Evolutionary conservation across 2,113 vertebrate species (phyloP).

Genomic region (Henicopernis longicauda): DNA sequence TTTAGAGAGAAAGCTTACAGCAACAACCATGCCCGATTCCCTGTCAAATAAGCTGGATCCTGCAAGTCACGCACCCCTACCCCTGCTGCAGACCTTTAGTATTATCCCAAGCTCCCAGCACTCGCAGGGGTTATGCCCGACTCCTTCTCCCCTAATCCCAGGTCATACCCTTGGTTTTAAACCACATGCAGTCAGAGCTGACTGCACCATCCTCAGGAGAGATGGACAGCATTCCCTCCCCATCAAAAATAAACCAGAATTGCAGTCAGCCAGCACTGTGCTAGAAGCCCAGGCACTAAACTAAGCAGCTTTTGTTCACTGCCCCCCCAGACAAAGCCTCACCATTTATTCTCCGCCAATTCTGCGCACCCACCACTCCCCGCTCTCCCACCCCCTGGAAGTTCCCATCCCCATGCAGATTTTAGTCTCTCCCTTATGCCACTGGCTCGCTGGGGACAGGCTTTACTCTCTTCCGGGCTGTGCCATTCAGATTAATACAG

Average conservation of each 20-base stretch:
- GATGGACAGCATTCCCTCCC: neutral
- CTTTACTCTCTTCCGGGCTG: neutral
- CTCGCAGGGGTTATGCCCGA: fast-evolving
- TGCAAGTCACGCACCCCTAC: neutral
- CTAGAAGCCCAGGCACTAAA: neutral
- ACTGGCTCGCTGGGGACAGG: neutral
- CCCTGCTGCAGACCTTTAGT: neutral
- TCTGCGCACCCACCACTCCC: neutral
- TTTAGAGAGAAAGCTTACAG: neutral
- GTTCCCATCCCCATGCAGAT: neutral
- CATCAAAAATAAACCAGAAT: neutral
- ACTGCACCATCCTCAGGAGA: neutral
- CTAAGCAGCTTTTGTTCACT: conserved; percentile 20
- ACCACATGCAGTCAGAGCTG: neutral
- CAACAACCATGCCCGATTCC: neutral
- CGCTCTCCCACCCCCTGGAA: neutral
- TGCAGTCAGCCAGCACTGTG: neutral
- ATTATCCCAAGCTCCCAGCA: neutral
- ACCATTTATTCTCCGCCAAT: neutral
- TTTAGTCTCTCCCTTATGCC: neutral
- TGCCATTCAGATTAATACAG: neutral
- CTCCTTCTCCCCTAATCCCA: neutral
- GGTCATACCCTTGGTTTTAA: neutral
- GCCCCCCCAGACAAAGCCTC: conserved; percentile 39
- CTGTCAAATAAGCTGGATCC: neutral